These are phyloP conservation scores for Taenioides sp. DNA, from an alignment of 2,797 vertebrate genomes.

Conservation along the genomic window DNA sequence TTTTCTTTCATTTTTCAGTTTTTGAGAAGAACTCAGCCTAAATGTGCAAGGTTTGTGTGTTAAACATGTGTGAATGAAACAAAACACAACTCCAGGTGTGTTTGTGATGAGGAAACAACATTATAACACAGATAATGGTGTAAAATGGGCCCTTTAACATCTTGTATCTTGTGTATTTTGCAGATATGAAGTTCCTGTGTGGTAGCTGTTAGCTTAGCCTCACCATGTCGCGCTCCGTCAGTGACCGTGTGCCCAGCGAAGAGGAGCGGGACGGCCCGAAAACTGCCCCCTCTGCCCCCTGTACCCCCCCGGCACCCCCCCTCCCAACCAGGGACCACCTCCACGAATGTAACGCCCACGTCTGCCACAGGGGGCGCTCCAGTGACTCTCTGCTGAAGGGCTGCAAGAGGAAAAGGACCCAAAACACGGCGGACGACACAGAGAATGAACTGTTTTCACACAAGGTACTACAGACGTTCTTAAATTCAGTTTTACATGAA, in stretches of 20 bases:
- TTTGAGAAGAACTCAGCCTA: too few species aligned
- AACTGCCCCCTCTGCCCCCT: conserved; percentile 3
- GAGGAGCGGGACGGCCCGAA: conserved; percentile 38
- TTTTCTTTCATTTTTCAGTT: too few species aligned
- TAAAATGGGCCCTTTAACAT: too few species aligned
- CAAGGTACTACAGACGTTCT: conserved; percentile 62
- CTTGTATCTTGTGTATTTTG: too few species aligned
- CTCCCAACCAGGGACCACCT: conserved; percentile 13
- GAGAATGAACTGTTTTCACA: conserved; percentile 43
- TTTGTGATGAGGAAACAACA: too few species aligned
- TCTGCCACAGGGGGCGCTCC: background rate
- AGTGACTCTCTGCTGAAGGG: conserved; percentile 23
- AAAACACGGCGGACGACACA: conserved; percentile 4
- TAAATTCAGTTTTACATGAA: too few species aligned
- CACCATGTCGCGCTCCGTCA: conserved; percentile 64
- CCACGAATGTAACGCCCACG: conserved; percentile 3
- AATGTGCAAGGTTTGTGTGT: too few species aligned
- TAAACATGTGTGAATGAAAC: too few species aligned
- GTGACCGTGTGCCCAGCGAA: conserved; percentile 62
- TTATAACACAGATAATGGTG: too few species aligned
- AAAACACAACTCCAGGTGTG: too few species aligned
- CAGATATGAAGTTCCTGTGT: conserved; percentile 43
- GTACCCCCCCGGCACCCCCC: conserved; percentile 3
- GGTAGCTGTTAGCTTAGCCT: conserved; percentile 25
- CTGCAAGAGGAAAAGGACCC: conserved; percentile 44